Conservation (phyloP, 1,140 invertebrate species). For the Tetraneura akinire region DNA sequence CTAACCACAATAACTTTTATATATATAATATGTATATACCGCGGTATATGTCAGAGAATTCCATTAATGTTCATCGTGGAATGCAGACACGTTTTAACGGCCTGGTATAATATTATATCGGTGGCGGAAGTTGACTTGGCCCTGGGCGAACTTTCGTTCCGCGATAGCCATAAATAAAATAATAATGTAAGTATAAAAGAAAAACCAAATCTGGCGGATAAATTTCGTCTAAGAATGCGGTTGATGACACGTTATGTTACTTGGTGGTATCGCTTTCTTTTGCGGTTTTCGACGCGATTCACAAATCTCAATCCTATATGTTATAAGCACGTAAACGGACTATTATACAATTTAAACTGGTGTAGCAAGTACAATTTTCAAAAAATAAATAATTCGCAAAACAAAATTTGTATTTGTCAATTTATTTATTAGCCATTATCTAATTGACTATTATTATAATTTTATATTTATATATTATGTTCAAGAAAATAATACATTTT, state of each 20-base stretch:
- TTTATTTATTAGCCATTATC: too few species aligned
- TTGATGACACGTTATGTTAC: conserved; percentile 19
- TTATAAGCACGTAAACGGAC: too few species aligned
- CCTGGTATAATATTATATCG: not conserved
- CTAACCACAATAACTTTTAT: conserved; percentile 16
- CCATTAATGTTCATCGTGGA: conserved; percentile 16
- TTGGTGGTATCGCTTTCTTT: conserved; percentile 15
- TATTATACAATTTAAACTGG: too few species aligned
- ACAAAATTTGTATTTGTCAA: too few species aligned
- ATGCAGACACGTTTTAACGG: conserved; percentile 42
- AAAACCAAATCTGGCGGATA: conserved; percentile 1
- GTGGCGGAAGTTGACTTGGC: conserved; percentile 36
- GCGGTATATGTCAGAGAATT: conserved; percentile 24
- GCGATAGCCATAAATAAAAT: conserved; percentile 11
- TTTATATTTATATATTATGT: too few species aligned
- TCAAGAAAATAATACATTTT: too few species aligned
- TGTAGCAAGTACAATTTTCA: too few species aligned
- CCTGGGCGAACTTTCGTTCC: conserved; percentile 43
- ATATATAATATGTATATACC: conserved; percentile 3
- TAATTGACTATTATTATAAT: too few species aligned
- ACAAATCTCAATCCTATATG: not conserved
- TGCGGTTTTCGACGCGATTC: not conserved
- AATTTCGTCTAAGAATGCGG: conserved; percentile 36
- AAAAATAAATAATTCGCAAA: too few species aligned
- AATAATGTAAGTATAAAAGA: conserved; percentile 6